Evolutionary conservation across 1,140 invertebrate genomes (phyloP).

Genomic region (Tenebrio molitor): DNA sequence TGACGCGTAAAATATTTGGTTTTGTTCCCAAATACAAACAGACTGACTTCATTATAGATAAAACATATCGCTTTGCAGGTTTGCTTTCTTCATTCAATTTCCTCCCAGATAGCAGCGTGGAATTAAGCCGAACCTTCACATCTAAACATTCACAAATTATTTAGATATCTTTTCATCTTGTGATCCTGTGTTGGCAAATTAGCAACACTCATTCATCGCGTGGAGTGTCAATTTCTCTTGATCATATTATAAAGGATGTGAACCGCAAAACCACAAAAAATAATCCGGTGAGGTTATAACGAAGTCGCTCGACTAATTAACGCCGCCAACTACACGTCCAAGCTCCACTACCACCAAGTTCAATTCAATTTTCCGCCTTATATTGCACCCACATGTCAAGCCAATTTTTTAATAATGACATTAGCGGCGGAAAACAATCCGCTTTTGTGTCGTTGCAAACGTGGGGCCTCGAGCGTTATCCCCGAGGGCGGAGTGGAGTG

Average conservation of each 20-base stretch:
- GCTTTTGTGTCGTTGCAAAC: not conserved
- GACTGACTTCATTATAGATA: slow-evolving; percentile 48
- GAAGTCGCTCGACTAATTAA: too few species aligned
- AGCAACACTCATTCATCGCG: too few species aligned
- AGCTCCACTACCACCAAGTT: too few species aligned
- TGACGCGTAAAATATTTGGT: slow-evolving; percentile 51
- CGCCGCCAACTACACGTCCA: too few species aligned
- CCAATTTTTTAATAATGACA: not conserved
- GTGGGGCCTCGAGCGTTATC: not conserved
- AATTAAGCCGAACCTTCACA: slow-evolving; percentile 19
- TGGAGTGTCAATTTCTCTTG: too few species aligned
- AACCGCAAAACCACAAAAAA: too few species aligned
- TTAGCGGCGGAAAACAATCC: not conserved
- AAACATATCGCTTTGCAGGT: slow-evolving; percentile 43
- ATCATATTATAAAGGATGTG: too few species aligned
- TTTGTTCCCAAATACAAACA: slow-evolving; percentile 47
- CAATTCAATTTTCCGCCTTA: too few species aligned
- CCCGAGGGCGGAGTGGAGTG: not conserved
- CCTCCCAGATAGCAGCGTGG: slow-evolving; percentile 3
- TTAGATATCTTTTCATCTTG: too few species aligned
- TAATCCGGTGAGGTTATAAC: too few species aligned
- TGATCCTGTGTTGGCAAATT: too few species aligned
- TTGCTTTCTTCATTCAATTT: slow-evolving; percentile 37
- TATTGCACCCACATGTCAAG: too few species aligned
- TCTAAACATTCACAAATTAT: slow-evolving; percentile 20